phyloP scores from a whole-genome alignment of 2,888 invertebrate species.

The Drosophila tanythrix region DNA sequence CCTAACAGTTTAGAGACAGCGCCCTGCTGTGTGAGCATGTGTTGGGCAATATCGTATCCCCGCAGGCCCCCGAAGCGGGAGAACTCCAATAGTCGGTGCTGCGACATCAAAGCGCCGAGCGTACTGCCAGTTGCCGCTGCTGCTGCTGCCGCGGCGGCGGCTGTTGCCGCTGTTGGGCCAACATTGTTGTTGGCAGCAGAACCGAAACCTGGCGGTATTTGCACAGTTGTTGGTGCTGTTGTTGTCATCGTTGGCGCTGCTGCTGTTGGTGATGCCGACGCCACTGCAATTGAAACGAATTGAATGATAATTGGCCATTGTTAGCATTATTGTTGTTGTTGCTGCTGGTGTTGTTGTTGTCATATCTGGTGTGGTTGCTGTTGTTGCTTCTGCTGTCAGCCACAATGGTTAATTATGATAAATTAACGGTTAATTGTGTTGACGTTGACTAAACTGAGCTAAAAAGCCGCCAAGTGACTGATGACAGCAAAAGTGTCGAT shows the following conservation, averaged over 20 bases:
- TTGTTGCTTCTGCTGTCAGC: conserved; percentile 47
- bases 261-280: conserved; percentile 60
- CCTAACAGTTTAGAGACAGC: conserved; percentile 84
- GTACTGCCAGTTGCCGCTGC: conserved; percentile 86
- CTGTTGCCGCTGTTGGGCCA: conserved; percentile 61
- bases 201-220: conserved; percentile 81
- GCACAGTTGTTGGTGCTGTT: conserved; percentile 83
- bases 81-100: conserved; percentile 83
- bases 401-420: conserved; percentile 81
- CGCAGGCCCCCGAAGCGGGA: conserved; percentile 84
- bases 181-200: conserved; percentile 42
- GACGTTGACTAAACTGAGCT: conserved; percentile 74
- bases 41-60: conserved; percentile 84
- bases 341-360: conserved; percentile 20
- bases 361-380: conserved; percentile 30
- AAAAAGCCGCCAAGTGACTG: conserved; percentile 50
- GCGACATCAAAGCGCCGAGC: conserved; percentile 89
- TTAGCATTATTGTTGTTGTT: conserved; percentile 55
- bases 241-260: conserved; percentile 55
- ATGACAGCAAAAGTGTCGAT: conserved; percentile 17
- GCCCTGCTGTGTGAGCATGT: conserved; percentile 84
- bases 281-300: conserved; percentile 79
- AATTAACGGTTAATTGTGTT: conserved; percentile 79
- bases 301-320: conserved; percentile 81
- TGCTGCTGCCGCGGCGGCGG: conserved; percentile 66